Percentiles rank a stretch among this genome's conserved stretches.
Evolutionary conservation across 1,140 invertebrate species (phyloP).

Genomic region (Drosophila dunni): DNA sequence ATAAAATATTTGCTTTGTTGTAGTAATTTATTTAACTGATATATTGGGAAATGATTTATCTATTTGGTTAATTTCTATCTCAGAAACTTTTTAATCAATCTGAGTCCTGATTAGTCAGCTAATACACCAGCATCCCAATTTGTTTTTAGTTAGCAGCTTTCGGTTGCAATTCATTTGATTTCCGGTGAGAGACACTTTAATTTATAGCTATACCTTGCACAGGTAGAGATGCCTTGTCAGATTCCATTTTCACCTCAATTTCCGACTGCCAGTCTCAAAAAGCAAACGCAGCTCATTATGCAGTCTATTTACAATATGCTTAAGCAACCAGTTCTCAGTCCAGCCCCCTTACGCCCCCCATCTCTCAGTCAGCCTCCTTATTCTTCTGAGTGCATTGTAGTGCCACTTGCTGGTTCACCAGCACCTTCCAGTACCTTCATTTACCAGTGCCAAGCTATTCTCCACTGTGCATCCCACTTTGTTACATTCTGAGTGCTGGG

Average conservation of each 20-base stretch:
- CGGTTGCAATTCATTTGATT: constrained; percentile 24
- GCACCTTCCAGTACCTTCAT: constrained; percentile 7
- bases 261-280: constrained; percentile 67
- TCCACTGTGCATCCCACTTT: neutral
- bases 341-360: neutral
- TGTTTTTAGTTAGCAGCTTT: neutral
- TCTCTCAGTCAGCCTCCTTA: neutral
- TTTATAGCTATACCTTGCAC: constrained; percentile 20
- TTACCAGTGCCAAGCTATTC: neutral
- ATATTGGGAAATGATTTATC: too few species aligned
- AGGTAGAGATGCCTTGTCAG: constrained; percentile 19
- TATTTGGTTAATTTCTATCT: too few species aligned
- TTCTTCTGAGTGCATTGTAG: constrained; percentile 69
- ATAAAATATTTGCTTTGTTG: too few species aligned
- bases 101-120: neutral
- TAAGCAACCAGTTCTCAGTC: constrained; percentile 60
- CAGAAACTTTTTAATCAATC: neutral
- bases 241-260: constrained; percentile 63
- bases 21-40: too few species aligned
- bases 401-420: constrained; percentile 62
- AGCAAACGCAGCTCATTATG: constrained; percentile 79
- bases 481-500: constrained; percentile 55
- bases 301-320: constrained; percentile 82
- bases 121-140: neutral
- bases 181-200: constrained; percentile 13